Evolutionary conservation across 2,113 vertebrate genomes (phyloP).

Genomic region (Clarias gariepinus): DNA sequence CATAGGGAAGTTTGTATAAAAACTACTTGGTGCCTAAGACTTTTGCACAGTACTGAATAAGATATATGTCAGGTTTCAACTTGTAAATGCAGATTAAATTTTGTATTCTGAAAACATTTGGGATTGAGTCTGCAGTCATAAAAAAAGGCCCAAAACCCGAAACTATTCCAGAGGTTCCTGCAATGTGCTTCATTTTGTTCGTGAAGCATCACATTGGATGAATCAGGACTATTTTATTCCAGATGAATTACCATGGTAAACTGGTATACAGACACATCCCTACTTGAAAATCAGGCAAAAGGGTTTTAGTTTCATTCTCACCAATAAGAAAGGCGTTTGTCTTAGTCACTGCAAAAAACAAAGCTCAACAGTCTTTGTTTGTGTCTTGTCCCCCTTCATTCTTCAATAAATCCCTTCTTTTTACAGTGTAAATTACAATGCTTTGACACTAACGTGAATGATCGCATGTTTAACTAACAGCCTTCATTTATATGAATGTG

Average conservation of each 20-base stretch:
- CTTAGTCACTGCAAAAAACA: background rate
- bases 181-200: background rate
- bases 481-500: background rate
- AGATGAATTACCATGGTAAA: background rate
- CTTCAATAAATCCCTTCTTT: background rate
- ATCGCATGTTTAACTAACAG: background rate
- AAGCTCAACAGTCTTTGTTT: background rate
- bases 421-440: constrained; percentile 10
- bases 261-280: background rate
- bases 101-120: background rate
- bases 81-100: background rate
- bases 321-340: background rate
- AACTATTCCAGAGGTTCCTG: background rate
- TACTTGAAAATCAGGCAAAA: constrained; percentile 1
- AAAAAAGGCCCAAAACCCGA: background rate
- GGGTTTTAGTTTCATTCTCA: background rate
- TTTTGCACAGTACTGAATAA: too few species aligned
- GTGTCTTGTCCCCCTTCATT: background rate
- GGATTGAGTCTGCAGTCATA: background rate
- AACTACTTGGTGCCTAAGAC: too few species aligned
- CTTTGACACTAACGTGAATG: background rate
- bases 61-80: too few species aligned
- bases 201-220: background rate
- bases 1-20: too few species aligned
- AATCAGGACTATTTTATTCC: background rate